Percentiles rank a stretch among this genome's conserved stretches.
phyloP scores from a whole-genome alignment of 2,113 vertebrate genomes.

The Vidua chalybeata region DNA sequence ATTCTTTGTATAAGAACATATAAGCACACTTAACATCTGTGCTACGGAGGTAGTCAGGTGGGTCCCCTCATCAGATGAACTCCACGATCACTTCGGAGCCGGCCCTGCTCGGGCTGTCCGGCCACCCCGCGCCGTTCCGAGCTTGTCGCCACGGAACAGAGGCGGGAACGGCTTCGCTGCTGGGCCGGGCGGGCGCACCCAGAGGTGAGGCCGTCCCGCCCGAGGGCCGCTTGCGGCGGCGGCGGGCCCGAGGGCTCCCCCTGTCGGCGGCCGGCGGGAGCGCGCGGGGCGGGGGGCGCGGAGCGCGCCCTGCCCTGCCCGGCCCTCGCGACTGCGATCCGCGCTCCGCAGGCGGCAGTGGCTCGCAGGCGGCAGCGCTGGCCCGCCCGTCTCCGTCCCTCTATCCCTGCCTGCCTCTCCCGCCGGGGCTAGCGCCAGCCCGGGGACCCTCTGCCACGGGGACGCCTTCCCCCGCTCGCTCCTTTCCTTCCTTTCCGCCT shows the following conservation, averaged over 20 bases:
- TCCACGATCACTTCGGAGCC: neutral
- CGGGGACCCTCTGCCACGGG: neutral
- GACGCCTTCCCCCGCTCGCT: neutral
- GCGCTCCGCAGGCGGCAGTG: neutral
- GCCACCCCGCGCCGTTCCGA: rapidly evolving
- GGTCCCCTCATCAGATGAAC: neutral
- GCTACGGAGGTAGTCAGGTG: neutral
- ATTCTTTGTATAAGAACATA: neutral
- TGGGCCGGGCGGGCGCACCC: too few species aligned
- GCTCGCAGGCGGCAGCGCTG: neutral
- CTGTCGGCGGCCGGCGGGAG: neutral
- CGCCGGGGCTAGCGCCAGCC: neutral
- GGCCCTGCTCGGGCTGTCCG: neutral
- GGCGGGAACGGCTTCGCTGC: rapidly evolving
- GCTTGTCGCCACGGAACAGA: rapidly evolving
- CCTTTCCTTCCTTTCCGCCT: neutral
- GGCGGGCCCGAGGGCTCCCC: neutral
- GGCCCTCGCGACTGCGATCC: neutral
- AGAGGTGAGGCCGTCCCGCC: neutral
- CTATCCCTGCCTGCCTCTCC: neutral
- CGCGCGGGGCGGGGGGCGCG: too few species aligned
- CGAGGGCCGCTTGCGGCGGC: neutral
- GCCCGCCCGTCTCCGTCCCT: neutral
- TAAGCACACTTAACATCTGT: neutral
- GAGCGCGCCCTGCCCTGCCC: neutral